These are phyloP conservation scores for Oncorhynchus gorbuscha DNA, from an alignment of 2,113 vertebrate genomes.

Conservation along the genomic window DNA sequence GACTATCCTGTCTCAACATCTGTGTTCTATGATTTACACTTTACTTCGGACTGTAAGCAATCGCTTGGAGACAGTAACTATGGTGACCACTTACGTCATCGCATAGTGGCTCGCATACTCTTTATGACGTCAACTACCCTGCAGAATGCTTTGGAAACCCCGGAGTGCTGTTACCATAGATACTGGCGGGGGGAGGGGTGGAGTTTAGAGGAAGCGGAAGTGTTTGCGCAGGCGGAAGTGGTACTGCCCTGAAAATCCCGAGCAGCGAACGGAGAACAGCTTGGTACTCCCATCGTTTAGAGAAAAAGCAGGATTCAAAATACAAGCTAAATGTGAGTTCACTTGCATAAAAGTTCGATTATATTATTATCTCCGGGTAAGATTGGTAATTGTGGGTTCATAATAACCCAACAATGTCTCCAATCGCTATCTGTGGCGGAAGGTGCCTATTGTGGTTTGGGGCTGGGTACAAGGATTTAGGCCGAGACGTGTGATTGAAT, in stretches of 20 bases:
- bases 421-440: conserved; percentile 59
- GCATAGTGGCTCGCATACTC: conserved; percentile 71
- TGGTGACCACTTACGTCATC: conserved; percentile 71
- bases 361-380: background rate
- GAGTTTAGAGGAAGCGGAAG: conserved; percentile 82
- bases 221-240: conserved; percentile 81
- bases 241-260: conserved; percentile 81
- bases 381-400: background rate
- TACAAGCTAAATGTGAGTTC: conserved; percentile 74
- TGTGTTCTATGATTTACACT: too few relatives aligned
- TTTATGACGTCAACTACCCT: conserved; percentile 76
- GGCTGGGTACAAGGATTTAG: conserved; percentile 71
- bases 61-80: conserved; percentile 73
- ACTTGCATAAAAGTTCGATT: conserved; percentile 29
- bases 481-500: conserved; percentile 60
- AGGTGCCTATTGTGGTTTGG: conserved; percentile 75
- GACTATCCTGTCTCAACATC: too few relatives aligned
- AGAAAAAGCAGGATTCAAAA: conserved; percentile 64
- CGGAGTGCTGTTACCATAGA: conserved; percentile 65
- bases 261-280: conserved; percentile 79
- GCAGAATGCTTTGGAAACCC: conserved; percentile 70
- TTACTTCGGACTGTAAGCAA: conserved; percentile 42
- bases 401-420: conserved; percentile 30
- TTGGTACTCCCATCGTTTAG: conserved; percentile 71
- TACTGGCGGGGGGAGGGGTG: conserved; percentile 73